A percentile compares a stretch with the other conserved stretches of the same genome.
Evolutionary conservation across 2,113 vertebrate species (phyloP).

Genomic region (Syngnathus floridae): DNA sequence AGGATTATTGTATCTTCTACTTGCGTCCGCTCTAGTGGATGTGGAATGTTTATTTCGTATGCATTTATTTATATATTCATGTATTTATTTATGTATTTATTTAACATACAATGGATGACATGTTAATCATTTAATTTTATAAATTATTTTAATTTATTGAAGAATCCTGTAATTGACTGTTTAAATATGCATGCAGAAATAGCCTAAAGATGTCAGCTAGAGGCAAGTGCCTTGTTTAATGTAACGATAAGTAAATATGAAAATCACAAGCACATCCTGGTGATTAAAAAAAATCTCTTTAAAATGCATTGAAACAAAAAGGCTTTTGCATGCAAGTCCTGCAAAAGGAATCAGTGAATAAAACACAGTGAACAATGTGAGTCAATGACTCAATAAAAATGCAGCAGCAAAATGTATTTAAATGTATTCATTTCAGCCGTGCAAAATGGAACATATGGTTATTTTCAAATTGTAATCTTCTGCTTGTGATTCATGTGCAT

Average conservation of each 20-base stretch:
- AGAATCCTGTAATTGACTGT: too few relatives aligned
- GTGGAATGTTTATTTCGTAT: too few relatives aligned
- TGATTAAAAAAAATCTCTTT: background rate
- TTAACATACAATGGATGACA: too few relatives aligned
- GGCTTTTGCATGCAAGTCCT: background rate
- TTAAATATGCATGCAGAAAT: background rate
- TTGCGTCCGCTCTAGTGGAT: too few relatives aligned
- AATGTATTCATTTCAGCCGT: conserved; percentile 2
- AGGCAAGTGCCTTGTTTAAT: conserved; percentile 19
- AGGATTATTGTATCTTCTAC: too few relatives aligned
- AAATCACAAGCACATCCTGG: background rate
- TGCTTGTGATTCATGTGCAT: conserved; percentile 3
- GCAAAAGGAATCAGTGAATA: background rate
- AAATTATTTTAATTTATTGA: background rate
- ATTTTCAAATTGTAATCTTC: conserved; percentile 2
- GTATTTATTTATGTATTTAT: too few relatives aligned
- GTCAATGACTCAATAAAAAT: conserved; percentile 11
- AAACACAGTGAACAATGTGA: background rate
- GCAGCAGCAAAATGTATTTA: conserved; percentile 10
- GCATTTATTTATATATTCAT: too few relatives aligned
- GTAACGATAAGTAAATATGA: conserved; percentile 17
- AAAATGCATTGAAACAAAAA: background rate
- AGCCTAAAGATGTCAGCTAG: background rate
- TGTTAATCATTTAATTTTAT: too few relatives aligned
- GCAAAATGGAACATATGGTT: conserved; percentile 15